Evolutionary conservation across 30 jellyfish, hydroid and myxozoan genomes (phyloP).

Genomic region (Cassiopea andromeda): DNA sequence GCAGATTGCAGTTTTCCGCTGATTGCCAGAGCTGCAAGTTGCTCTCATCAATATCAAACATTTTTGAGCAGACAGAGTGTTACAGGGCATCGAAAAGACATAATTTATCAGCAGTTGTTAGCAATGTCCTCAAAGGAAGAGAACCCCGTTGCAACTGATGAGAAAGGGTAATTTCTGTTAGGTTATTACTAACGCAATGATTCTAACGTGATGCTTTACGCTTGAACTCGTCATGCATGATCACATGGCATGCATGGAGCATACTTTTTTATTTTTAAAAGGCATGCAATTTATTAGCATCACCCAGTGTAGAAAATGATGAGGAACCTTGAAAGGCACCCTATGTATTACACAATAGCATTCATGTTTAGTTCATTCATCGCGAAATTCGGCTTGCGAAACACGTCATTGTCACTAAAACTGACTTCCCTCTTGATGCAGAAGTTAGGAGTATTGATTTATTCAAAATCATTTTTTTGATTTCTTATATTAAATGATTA

Average conservation of each 20-base stretch:
- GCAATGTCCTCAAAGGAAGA: constrained; percentile 9
- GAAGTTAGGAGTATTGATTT: too few species aligned
- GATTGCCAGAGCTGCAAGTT: background rate
- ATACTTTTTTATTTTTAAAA: too few species aligned
- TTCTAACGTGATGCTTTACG: background rate
- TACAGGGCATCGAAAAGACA: background rate
- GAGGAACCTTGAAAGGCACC: too few species aligned
- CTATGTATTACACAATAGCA: too few species aligned
- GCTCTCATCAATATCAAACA: background rate
- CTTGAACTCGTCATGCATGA: background rate
- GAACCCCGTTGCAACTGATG: background rate
- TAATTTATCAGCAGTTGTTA: background rate
- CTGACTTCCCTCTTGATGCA: too few species aligned
- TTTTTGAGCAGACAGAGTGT: background rate
- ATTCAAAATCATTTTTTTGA: too few species aligned
- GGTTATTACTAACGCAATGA: background rate
- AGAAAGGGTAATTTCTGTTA: background rate
- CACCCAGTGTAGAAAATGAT: background rate
- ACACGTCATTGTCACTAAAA: too few species aligned
- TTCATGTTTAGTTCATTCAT: too few species aligned
- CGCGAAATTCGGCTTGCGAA: too few species aligned
- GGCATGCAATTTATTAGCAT: background rate
- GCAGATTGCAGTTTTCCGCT: background rate
- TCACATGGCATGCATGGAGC: background rate
- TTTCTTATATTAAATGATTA: too few species aligned